Evolutionary conservation across 1,140 invertebrate species (phyloP).

Genomic region (Achatina immaculata): DNA sequence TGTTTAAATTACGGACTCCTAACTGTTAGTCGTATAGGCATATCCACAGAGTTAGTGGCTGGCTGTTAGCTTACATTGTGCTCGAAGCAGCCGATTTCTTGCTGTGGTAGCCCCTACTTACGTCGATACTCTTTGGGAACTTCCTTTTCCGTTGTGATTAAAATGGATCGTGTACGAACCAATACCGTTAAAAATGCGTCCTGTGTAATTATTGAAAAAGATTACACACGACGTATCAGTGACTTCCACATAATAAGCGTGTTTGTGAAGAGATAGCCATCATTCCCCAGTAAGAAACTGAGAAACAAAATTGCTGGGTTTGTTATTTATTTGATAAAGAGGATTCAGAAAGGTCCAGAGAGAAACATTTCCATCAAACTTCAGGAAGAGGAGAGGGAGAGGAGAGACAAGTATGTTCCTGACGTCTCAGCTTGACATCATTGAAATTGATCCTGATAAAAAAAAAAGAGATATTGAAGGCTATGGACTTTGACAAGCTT

Average conservation of each 20-base stretch:
- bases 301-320: slow-evolving; percentile 99
- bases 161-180: slow-evolving; percentile 99
- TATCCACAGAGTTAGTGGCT: too few species aligned
- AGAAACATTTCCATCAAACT: slow-evolving; percentile 99
- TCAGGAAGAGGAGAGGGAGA: slow-evolving; percentile 98
- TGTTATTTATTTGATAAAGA: slow-evolving; percentile 99
- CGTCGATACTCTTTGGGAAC: too few species aligned
- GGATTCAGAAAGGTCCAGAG: slow-evolving; percentile 94
- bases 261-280: slow-evolving; percentile 99
- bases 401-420: slow-evolving; percentile 99
- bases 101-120: too few species aligned
- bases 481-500: slow-evolving; percentile 76
- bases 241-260: slow-evolving; percentile 99
- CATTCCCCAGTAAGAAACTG: slow-evolving; percentile 96
- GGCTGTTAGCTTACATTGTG: too few species aligned
- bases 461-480: slow-evolving; percentile 99
- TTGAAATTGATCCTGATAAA: slow-evolving; percentile 96
- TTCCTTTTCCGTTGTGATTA: too few species aligned
- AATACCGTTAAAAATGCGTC: slow-evolving; percentile 99
- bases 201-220: slow-evolving; percentile 99
- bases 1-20: too few species aligned
- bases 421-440: slow-evolving; percentile 91
- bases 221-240: slow-evolving; percentile 95
- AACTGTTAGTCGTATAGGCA: too few species aligned
- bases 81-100: too few species aligned